These are phyloP conservation scores for Callyntrura sp. DNA, from an alignment of 2,888 invertebrate species.

Conservation along the genomic window DNA sequence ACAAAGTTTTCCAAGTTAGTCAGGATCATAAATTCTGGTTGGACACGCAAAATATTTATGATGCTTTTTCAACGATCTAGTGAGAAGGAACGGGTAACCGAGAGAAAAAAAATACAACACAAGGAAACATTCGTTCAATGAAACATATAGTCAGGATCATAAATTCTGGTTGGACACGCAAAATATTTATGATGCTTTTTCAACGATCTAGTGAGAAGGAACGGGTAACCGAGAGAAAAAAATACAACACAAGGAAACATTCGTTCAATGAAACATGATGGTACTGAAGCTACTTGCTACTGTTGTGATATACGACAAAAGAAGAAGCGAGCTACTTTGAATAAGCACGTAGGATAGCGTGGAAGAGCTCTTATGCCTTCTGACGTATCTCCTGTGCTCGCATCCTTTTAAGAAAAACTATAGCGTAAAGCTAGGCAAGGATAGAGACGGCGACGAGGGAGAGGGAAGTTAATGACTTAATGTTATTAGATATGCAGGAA, in stretches of 20 bases:
- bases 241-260: background rate
- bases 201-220: background rate
- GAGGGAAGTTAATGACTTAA: no score
- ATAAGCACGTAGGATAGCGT: no score
- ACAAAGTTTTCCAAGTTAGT: constrained; percentile 35
- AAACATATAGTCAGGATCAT: constrained; percentile 25
- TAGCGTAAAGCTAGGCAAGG: no score
- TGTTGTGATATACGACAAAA: no score
- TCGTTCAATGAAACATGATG: constrained; percentile 4
- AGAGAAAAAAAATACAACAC: no score
- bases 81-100: background rate
- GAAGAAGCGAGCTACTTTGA: no score
- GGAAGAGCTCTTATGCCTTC: no score
- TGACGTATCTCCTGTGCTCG: no score
- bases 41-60: constrained; percentile 70
- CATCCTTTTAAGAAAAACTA: no score
- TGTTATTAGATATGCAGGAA: no score
- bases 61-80: constrained; percentile 32
- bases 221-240: no score
- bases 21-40: constrained; percentile 58
- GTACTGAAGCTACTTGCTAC: constrained; percentile 21
- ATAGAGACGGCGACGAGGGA: no score
- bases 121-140: constrained; percentile 1
- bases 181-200: constrained; percentile 69
- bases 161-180: constrained; percentile 64